Base-by-base conservation (phyloP, 2,113 vertebrate genomes). In the Toxostoma redivivum region DNA sequence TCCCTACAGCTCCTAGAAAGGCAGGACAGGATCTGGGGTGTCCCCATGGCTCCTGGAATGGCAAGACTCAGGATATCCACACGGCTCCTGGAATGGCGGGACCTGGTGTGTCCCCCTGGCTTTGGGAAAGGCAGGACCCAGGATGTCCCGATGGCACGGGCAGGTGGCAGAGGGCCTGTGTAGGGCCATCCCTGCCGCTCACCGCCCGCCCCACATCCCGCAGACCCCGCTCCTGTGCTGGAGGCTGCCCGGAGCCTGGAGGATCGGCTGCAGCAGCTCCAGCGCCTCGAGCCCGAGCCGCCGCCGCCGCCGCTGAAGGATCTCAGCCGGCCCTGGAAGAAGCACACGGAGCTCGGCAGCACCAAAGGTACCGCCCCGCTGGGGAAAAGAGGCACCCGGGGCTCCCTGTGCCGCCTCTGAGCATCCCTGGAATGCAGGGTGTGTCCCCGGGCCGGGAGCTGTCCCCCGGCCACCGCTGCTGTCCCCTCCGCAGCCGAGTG, bases 161-260 rank as follows among this genome's bases (percentile, higher is more conserved):
- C 61, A 21, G 79, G 62, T 40, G 70, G 74, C 6, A 35, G 30
- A 24, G 86, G 92, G 82, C 4, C 3, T 7, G 14, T 12, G 40
- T 1, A 5, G 22, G 2, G n/a, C 48, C 24, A 5, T 42, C 45
- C 10, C 50, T 6, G 17, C 71, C 3, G 3, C 57, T 91, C 77
- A 74, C 27, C 27, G 0, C 21, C 19, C 37, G 1, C 19, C 45
- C 38, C 40, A 0, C 57, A 9, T 44, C 89, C 72, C 21, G 3
- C 96, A 99, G 99, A 99, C 93, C 98, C 99, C 0, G 98, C 98
- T 69, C 99, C 99, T 51, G 96, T 99, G 91, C 98, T 99, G 95
- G 99, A 99, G 96, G 98, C 98, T 62, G 98, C 98, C 2, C 98
- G 98, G 84, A 98, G 98, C 85, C 97, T 99, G 96, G 99, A 99